Percentiles rank a stretch among this genome's conserved stretches.
phyloP scores from a whole-genome alignment of 1,140 invertebrate species.

The Achroia grisella region DNA sequence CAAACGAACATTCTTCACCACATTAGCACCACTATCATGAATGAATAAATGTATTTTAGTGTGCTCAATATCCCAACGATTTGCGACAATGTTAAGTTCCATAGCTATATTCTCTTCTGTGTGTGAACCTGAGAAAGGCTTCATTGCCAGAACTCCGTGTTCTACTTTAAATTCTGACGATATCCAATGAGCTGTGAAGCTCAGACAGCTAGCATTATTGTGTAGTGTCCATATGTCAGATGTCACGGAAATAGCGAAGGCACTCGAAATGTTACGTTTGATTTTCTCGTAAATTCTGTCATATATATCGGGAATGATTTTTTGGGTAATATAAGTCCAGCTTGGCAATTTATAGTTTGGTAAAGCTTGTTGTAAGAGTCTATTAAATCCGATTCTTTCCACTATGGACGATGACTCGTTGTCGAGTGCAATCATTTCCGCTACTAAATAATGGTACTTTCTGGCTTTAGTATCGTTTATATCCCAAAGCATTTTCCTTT shows the following conservation, averaged over 20 bases:
- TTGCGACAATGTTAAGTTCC: conserved; percentile 21
- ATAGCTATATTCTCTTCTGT: conserved; percentile 24
- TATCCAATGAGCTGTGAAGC: conserved; percentile 37
- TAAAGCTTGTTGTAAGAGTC: conserved; percentile 17
- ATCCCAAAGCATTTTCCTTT: conserved; percentile 20
- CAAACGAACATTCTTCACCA: conserved; percentile 25
- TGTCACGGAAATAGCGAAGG: conserved; percentile 23
- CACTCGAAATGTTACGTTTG: conserved; percentile 22
- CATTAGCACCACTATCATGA: conserved; percentile 30
- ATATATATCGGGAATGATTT: conserved; percentile 26
- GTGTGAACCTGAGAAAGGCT: conserved; percentile 24
- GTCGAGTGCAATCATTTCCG: conserved; percentile 30
- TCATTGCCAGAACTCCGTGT: conserved; percentile 33
- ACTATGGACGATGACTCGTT: conserved; percentile 28
- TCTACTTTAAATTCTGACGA: conserved; percentile 20
- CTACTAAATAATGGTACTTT: conserved; percentile 25
- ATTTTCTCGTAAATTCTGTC: conserved; percentile 24
- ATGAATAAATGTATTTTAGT: conserved; percentile 23
- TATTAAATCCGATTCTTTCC: conserved; percentile 18
- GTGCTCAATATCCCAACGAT: conserved; percentile 21
- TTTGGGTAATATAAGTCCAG: conserved; percentile 24
- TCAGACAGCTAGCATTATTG: conserved; percentile 31
- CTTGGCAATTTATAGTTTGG: conserved; percentile 26
- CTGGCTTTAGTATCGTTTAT: conserved; percentile 24
- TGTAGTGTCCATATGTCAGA: conserved; percentile 32